A percentile compares a stretch with the other conserved stretches of the same genome.
These are phyloP conservation scores for Girardia tigrina DNA, from an alignment of 2,888 invertebrate genomes.

Conservation along the genomic window DNA sequence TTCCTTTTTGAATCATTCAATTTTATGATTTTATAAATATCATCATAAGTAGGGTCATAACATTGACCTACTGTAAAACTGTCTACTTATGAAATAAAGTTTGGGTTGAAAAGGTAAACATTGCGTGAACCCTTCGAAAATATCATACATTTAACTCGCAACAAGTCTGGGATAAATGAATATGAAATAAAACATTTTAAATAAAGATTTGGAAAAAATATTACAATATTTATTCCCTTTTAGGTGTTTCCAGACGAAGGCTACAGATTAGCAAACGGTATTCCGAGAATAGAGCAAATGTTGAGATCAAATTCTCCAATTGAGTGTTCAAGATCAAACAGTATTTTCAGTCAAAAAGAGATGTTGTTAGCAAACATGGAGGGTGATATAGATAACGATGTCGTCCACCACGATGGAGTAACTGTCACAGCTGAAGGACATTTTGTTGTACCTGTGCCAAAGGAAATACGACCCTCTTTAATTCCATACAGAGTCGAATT, in stretches of 20 bases:
- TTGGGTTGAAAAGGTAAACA: too few relatives aligned
- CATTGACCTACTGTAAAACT: too few relatives aligned
- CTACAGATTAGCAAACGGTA: not conserved
- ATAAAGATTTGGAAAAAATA: not conserved
- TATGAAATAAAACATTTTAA: too few relatives aligned
- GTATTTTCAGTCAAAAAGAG: slow-evolving; percentile 16
- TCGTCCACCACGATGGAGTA: not conserved
- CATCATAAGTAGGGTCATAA: too few relatives aligned
- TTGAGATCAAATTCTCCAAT: slow-evolving; percentile 9
- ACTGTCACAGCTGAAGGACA: not conserved
- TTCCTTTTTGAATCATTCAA: too few relatives aligned
- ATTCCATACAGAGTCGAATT: slow-evolving; percentile 40
- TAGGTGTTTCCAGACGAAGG: slow-evolving; percentile 9
- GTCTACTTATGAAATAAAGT: too few relatives aligned
- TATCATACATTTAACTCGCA: too few relatives aligned
- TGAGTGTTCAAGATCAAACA: not conserved
- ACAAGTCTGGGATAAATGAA: too few relatives aligned
- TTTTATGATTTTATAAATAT: too few relatives aligned
- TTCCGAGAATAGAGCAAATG: not conserved
- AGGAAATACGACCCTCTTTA: slow-evolving; percentile 39
- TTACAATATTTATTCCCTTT: not conserved
- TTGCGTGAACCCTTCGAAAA: too few relatives aligned
- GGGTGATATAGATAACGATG: not conserved
- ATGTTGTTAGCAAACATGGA: not conserved
- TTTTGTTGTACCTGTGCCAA: slow-evolving; percentile 38